A percentile compares a stretch with the other conserved stretches of the same genome.
phyloP scores from a whole-genome alignment of 2,888 invertebrate genomes.

The Idaea aversata region DNA sequence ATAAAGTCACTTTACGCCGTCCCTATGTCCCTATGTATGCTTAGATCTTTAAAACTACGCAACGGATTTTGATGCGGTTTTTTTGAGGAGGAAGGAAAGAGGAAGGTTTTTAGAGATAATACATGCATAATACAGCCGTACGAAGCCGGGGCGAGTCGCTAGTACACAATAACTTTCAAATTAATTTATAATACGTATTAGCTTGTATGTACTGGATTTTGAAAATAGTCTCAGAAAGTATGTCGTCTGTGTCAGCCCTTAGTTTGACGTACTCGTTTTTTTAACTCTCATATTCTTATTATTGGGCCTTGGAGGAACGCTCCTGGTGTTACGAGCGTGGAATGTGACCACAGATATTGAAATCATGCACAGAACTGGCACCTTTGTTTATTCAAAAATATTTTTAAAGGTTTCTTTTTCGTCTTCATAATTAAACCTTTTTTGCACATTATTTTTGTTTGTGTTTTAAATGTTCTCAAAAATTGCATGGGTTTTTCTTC shows the following conservation, averaged over 20 bases:
- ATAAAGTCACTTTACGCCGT: too few species aligned
- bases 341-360: constrained; percentile 65
- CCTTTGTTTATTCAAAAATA: constrained; percentile 11
- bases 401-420: neutral
- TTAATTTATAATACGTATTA: too few species aligned
- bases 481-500: too few species aligned
- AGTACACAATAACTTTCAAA: too few species aligned
- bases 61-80: too few species aligned
- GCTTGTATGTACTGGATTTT: neutral
- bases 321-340: constrained; percentile 79
- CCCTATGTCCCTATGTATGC: too few species aligned
- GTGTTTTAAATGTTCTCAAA: too few species aligned
- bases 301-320: constrained; percentile 73
- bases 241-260: constrained; percentile 31
- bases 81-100: too few species aligned
- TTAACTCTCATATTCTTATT: constrained; percentile 74
- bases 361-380: constrained; percentile 56
- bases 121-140: too few species aligned
- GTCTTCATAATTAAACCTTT: neutral
- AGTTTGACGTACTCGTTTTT: constrained; percentile 74
- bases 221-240: neutral
- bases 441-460: neutral
- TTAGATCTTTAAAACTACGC: too few species aligned
- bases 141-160: too few species aligned
- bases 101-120: too few species aligned